A percentile compares a stretch with the other conserved stretches of the same genome.
phyloP scores from a whole-genome alignment of 2,113 vertebrate genomes.

The Hucho hucho region DNA sequence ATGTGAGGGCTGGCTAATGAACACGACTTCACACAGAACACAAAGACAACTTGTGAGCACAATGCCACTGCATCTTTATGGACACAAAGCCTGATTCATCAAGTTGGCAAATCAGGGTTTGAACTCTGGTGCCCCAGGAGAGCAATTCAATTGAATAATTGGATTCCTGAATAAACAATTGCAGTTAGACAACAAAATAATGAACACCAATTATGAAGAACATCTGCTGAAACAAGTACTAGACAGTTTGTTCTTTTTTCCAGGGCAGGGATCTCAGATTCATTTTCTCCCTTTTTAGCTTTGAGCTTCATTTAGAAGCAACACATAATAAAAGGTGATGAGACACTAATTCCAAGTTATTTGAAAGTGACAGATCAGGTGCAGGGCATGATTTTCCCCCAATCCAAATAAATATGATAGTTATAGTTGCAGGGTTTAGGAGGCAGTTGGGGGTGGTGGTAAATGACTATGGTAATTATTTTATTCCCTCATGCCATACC shows the following conservation, averaged over 20 bases:
- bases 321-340: too few species aligned
- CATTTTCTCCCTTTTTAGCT: neutral
- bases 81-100: neutral
- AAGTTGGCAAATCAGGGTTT: neutral
- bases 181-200: conserved; percentile 5
- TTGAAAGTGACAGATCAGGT: too few species aligned
- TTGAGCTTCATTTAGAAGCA: too few species aligned
- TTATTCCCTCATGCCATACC: neutral
- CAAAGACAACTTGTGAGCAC: neutral
- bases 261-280: too few species aligned
- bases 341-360: too few species aligned
- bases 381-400: too few species aligned
- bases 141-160: neutral
- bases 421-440: neutral
- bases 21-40: neutral
- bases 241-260: neutral
- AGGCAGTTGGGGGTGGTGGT: neutral
- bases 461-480: neutral
- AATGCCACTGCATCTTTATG: neutral
- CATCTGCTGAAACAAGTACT: neutral
- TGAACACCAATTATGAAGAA: conserved; percentile 15
- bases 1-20: neutral
- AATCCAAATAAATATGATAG: neutral
- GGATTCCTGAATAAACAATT: conserved; percentile 8
- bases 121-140: neutral